Base-by-base conservation (phyloP, 92 coral and sea anemone genomes). In the Micromussa lordhowensis region DNA sequence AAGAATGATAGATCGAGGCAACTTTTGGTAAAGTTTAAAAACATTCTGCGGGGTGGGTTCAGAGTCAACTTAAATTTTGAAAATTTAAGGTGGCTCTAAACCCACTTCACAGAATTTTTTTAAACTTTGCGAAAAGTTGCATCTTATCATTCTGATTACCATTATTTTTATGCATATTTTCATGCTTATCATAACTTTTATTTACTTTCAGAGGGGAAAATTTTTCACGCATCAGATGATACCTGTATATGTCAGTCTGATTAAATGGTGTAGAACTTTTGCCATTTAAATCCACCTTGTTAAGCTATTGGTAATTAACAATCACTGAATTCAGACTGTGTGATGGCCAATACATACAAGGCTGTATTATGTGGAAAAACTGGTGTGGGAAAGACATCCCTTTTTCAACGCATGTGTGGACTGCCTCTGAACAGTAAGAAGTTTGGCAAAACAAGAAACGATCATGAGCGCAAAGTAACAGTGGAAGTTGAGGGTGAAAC, bases 301-400 rank as follows among this genome's bases (percentile, higher is more conserved):
- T 2, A n/a, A 32, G 30, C 18, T 63, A 24, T 22, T 24, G 12
- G 30, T 19, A 26, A 9, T 24, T 24, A 4, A 63, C 21, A 8
- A 48, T 54, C 1, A 31, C 24, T 30, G 4, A 3, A 15, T 53
- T 31, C 24, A 36, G 73, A 24, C 72, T 49, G 31, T 31, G 77
- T 34, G 7, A 89, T 82, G 82, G 84, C 18, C 61, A 88, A 28
- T 26, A 83, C 76, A 34, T 92, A 89, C 82, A 92, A 89, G 32
- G 86, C 89, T 36, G 92, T 87, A 21, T 48, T 92, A 21, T 76
- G 90, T 76, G 94, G 94, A 63, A 68, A 38, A 58, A 88, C 87
- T 32, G 88, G 85, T 16, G 94, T 86, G 19, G 94, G 94, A 53
- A 92, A 92, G 77, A 85, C 94, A 1, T 80, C 92, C 44, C 58